These are phyloP conservation scores for Oreochromis tanganicae DNA, from an alignment of 2,113 vertebrate species.

Conservation along the genomic window DNA sequence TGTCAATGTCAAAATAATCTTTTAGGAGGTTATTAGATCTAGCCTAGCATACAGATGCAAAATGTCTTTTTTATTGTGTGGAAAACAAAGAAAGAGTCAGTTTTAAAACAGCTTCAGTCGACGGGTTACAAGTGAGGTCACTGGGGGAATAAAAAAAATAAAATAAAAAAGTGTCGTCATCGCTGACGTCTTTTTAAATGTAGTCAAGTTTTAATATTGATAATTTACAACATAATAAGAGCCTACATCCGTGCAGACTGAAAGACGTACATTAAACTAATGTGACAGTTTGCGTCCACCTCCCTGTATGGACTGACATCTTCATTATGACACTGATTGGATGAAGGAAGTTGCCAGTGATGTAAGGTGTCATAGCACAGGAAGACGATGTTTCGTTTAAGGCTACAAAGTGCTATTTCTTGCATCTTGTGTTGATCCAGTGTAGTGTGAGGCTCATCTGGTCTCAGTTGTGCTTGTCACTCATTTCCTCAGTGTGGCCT, in stretches of 20 bases:
- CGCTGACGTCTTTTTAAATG: background rate
- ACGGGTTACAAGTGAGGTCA: background rate
- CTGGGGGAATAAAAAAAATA: background rate
- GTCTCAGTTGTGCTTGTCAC: constrained; percentile 22
- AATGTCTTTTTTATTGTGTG: background rate
- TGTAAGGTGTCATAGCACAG: background rate
- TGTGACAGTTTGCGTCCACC: background rate
- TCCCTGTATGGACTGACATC: background rate
- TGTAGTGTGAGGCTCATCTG: constrained; percentile 10
- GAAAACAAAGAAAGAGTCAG: background rate
- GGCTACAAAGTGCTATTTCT: background rate
- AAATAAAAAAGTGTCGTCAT: background rate
- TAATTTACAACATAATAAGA: background rate
- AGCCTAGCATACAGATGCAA: background rate
- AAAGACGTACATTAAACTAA: background rate
- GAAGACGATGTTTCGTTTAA: background rate
- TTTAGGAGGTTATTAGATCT: background rate
- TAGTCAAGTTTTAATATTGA: background rate
- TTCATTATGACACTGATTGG: background rate
- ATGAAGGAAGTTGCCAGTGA: background rate
- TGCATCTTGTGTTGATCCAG: background rate
- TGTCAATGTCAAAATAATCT: background rate
- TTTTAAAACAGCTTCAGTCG: background rate
- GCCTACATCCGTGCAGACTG: background rate
- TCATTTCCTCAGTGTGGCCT: constrained; percentile 7